Evolutionary conservation across 2,113 vertebrate species (phyloP), one percentile per base, ranked within the genome.

Genomic region (Tetraodon nigroviridis): DNA sequence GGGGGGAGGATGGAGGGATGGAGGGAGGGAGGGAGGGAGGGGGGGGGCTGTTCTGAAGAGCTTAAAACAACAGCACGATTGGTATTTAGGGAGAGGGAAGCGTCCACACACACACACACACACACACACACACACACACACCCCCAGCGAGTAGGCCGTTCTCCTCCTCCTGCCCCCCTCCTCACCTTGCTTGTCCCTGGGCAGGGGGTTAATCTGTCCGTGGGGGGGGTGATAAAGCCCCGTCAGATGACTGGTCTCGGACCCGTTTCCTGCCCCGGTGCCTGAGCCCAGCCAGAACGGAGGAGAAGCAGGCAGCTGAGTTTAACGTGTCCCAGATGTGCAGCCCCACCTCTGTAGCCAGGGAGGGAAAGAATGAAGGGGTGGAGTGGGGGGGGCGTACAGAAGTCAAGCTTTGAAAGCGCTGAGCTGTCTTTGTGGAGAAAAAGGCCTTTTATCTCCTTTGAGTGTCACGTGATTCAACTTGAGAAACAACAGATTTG

Each of bases 261-360:
- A 46, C 15, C 4, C 6, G 11, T 17, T 17, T 17, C 42, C 65
- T 51, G 44, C 44, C 44, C 44, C 44, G 13, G n/a, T 69, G 18
- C 48, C 55, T 47, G 13, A 63, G 51, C 58, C 52, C 3, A 55
- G 69, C 64, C 77, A 66, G 64, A 64, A 22, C 18, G 13, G 60
- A 64, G 72, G 65, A 76, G 78, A 37, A 71, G 62, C 18, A 67
- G 56, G 71, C 79, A 81, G 73, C 78, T 68, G 69, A 51, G 11
- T 69, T 80, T 89, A 90, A 90, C 79, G 68, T 80, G 63, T 91
- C 85, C 89, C 89, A 91, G 88, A 90, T 90, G 90, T 90, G 84
- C 66, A 67, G 51, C 49, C 47, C 32, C 67, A 74, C 51, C 71
- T 51, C 60, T 75, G 59, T 69, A 70, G 55, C 70, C 69, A 59